Base-by-base conservation (phyloP, 2,797 vertebrate genomes). In the Esox masquinongy region DNA sequence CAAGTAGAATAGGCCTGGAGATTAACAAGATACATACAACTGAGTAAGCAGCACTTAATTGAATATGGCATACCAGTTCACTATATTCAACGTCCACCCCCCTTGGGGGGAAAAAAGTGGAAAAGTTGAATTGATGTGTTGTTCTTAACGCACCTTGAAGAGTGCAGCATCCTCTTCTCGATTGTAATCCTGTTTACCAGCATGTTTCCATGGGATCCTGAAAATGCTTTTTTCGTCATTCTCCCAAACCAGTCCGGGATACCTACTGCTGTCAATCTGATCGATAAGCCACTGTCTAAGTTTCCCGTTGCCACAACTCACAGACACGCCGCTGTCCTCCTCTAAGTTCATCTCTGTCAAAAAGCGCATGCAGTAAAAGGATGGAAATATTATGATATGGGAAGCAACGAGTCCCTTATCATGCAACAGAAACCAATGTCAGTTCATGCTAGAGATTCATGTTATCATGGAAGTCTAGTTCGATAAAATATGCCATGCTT, bases 261-360 rank as follows among this genome's bases (percentile, higher is more conserved):
- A 99, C 75, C 93, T 94, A 86, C 91, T 88, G 31, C 98, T 99
- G 94, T 99, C 96, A 83, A 99, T 99, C 93, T 99, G 98, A 81
- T 99, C 97, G 3, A 99, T 99, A 85, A 99, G 94, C 98, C 98
- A 99, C 93, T 99, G 98, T 71, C 98, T 95, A 86, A 99, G 95
- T 81, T 99, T 99, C 83, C 97, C 97, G 49, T 99, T 99, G 88
- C 97, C 97, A 2, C 96, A 97, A 88, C 94, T 95, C 89, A 95
- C 95, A 0, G 96, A 90, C 95, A 96, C 93, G 86, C 93, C 91
- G 87, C 93, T 94, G 87, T 96, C 96, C 0, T 94, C 92, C 43
- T 95, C 94, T 85, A 94, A 77, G 86, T 94, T 95, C 95, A 95
- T 96, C 75, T 87, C 84, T 91, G 83, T 69, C 70, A 81, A 81